These are phyloP conservation scores for Emys orbicularis DNA, from an alignment of 2,797 vertebrate species.

Conservation along the genomic window DNA sequence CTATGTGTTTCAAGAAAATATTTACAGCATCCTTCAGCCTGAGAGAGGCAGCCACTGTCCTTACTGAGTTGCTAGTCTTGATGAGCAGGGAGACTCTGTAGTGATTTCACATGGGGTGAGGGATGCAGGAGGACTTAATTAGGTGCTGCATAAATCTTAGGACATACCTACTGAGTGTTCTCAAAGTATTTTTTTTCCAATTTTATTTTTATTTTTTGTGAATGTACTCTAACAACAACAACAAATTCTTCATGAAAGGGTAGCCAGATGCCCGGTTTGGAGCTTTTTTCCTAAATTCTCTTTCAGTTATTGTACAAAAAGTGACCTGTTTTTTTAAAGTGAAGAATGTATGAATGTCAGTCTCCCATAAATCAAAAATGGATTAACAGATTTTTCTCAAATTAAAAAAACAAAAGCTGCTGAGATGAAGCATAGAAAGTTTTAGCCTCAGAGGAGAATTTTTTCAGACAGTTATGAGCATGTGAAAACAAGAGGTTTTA, in stretches of 20 bases:
- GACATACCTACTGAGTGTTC: neutral
- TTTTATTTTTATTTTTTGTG: neutral
- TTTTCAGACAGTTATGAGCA: neutral
- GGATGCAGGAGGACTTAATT: neutral
- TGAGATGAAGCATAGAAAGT: neutral
- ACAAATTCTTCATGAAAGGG: neutral
- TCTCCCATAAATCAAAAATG: neutral
- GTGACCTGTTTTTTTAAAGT: neutral
- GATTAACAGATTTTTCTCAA: neutral
- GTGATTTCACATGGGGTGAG: neutral
- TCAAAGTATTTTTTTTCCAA: neutral
- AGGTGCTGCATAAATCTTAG: neutral
- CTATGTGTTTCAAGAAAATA: conserved; percentile 26
- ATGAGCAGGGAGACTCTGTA: neutral
- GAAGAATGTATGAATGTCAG: neutral
- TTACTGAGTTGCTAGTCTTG: neutral
- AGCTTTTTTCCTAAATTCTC: neutral
- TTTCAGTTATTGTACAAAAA: neutral
- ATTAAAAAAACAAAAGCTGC: neutral
- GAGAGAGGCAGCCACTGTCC: neutral
- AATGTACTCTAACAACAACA: neutral
- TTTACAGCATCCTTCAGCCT: conserved; percentile 58
- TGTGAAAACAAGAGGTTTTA: neutral
- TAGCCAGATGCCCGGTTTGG: neutral
- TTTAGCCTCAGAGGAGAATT: neutral